phyloP scores from a whole-genome alignment of 2,113 vertebrate species.

The Spilogale gracilis region DNA sequence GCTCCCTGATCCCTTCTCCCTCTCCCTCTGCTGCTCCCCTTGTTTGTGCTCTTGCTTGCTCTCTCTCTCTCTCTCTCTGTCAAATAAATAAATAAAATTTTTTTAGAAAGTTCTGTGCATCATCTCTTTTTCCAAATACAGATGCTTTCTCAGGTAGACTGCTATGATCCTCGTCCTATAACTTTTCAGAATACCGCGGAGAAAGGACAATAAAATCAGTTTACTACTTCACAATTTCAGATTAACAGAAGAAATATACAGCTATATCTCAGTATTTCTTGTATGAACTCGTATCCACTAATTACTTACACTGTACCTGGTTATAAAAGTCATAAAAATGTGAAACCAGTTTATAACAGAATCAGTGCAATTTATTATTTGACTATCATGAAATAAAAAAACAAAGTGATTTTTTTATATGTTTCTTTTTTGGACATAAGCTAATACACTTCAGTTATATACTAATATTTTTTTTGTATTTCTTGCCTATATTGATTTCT shows the following conservation, averaged over 20 bases:
- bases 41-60: no score
- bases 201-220: neutral
- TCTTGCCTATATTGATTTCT: neutral
- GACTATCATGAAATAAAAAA: neutral
- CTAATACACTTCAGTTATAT: neutral
- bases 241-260: neutral
- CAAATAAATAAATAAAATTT: neutral
- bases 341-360: neutral
- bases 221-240: neutral
- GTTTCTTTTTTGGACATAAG: neutral
- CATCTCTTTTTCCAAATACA: neutral
- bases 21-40: no score
- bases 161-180: neutral
- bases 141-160: neutral
- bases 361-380: neutral
- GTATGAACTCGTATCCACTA: neutral
- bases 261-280: constrained; percentile 17
- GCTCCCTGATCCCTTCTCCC: no score
- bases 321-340: neutral
- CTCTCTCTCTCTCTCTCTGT: neutral
- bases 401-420: neutral
- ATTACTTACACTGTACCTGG: neutral
- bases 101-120: neutral
- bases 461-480: neutral
- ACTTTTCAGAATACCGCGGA: neutral